Percentiles rank a stretch among this genome's conserved stretches.
phyloP scores from a whole-genome alignment of 2,888 invertebrate genomes.

The Leptura quadrifasciata region DNA sequence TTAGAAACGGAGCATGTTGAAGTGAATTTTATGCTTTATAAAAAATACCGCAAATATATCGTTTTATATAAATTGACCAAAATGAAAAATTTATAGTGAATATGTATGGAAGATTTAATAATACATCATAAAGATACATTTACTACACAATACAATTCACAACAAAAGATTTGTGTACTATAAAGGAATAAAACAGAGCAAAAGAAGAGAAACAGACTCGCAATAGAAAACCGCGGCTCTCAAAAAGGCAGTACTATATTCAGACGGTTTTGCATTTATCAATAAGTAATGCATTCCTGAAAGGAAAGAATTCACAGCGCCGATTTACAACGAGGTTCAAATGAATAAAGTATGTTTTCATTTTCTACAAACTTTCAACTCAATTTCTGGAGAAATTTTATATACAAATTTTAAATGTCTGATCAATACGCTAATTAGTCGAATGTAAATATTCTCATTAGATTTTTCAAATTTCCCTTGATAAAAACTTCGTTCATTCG shows the following conservation, averaged over 20 bases:
- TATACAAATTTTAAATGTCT: conserved; percentile 1
- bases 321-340: conserved; percentile 59
- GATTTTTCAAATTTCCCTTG: not conserved
- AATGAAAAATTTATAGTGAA: not conserved
- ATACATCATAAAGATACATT: conserved; percentile 6
- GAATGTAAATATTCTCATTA: not conserved
- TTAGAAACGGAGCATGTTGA: too few relatives aligned
- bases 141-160: conserved; percentile 31
- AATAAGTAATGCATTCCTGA: conserved; percentile 61
- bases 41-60: not conserved
- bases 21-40: too few relatives aligned
- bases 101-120: conserved; percentile 3
- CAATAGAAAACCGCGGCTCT: conserved; percentile 43
- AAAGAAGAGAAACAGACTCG: conserved; percentile 30
- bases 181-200: conserved; percentile 39
- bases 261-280: conserved; percentile 60
- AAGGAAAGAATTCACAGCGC: conserved; percentile 58
- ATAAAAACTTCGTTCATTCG: too few relatives aligned
- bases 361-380: conserved; percentile 60
- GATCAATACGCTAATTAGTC: not conserved
- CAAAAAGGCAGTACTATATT: conserved; percentile 52
- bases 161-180: conserved; percentile 40
- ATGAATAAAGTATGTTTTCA: conserved; percentile 65
- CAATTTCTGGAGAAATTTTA: conserved; percentile 53
- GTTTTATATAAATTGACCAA: not conserved